Conservation (phyloP, 2,888 invertebrate species). For the Vanessa cardui region DNA sequence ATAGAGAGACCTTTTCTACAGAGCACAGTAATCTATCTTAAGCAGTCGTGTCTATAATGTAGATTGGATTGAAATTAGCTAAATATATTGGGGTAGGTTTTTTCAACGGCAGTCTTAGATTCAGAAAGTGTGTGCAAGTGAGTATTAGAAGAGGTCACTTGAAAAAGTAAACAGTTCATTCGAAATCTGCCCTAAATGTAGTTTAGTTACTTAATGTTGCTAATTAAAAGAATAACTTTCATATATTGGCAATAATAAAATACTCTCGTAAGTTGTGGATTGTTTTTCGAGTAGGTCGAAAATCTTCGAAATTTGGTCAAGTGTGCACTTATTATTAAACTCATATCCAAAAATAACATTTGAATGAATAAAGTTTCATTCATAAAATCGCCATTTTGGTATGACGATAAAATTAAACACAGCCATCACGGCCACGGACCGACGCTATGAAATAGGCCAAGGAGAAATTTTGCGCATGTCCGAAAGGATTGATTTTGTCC, state of each 20-base stretch:
- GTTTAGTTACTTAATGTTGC: no score
- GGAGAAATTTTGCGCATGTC: constrained; percentile 71
- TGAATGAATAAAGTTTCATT: constrained; percentile 73
- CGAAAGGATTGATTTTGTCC: constrained; percentile 69
- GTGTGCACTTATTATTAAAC: constrained; percentile 16
- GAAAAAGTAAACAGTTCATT: no score
- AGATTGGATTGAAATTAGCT: no score
- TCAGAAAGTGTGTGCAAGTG: no score
- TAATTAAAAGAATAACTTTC: no score
- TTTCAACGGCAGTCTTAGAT: no score
- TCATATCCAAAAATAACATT: constrained; percentile 62
- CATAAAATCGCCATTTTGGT: constrained; percentile 70
- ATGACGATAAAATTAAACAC: constrained; percentile 57
- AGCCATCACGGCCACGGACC: constrained; percentile 60
- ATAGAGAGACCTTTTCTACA: no score
- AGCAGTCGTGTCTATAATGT: no score
- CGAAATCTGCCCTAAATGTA: no score
- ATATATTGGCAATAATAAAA: not conserved
- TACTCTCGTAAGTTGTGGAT: not conserved
- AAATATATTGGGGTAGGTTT: no score
- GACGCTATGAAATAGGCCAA: constrained; percentile 66
- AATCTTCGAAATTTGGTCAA: not conserved
- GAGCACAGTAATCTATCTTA: no score
- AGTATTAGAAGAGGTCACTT: no score
- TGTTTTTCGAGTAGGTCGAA: not conserved